These are phyloP conservation scores for Epinephelus awoara DNA, from an alignment of 2,797 vertebrate genomes.

Conservation along the genomic window DNA sequence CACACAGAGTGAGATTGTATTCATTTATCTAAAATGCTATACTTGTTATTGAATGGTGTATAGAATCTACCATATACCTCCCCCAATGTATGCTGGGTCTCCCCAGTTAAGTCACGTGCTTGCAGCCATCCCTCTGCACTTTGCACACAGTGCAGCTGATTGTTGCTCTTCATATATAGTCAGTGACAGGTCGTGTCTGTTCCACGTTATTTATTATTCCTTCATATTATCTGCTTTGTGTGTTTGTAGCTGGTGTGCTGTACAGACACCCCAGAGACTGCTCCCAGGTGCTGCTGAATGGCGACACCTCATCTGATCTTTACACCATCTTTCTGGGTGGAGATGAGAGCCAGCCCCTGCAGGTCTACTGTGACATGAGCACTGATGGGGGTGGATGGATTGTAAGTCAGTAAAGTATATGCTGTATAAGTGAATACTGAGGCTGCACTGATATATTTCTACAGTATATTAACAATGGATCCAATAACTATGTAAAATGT, in stretches of 20 bases:
- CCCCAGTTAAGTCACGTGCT: too few species aligned
- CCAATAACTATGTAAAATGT: too few species aligned
- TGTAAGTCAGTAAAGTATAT: conserved; percentile 83
- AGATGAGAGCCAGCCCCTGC: conserved; percentile 89
- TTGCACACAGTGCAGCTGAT: too few species aligned
- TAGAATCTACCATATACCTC: too few species aligned
- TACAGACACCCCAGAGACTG: conserved; percentile 95
- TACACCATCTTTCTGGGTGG: conserved; percentile 93
- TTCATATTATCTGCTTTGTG: conserved; percentile 16
- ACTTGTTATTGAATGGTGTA: too few species aligned
- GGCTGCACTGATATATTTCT: too few species aligned
- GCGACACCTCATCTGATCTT: conserved; percentile 90
- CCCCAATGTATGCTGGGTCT: too few species aligned
- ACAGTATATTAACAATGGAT: too few species aligned
- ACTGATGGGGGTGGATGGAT: conserved; percentile 97
- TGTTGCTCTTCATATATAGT: too few species aligned
- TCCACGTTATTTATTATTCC: not conserved
- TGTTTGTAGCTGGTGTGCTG: conserved; percentile 89
- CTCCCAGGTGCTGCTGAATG: conserved; percentile 94
- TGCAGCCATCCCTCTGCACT: too few species aligned
- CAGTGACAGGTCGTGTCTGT: not conserved
- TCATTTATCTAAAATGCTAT: not conserved
- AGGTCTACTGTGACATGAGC: conserved; percentile 96
- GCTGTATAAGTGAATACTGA: too few species aligned
- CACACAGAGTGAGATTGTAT: not conserved